Evolutionary conservation across 2,888 invertebrate genomes (phyloP).

Genomic region (Chymomyza procnemis): DNA sequence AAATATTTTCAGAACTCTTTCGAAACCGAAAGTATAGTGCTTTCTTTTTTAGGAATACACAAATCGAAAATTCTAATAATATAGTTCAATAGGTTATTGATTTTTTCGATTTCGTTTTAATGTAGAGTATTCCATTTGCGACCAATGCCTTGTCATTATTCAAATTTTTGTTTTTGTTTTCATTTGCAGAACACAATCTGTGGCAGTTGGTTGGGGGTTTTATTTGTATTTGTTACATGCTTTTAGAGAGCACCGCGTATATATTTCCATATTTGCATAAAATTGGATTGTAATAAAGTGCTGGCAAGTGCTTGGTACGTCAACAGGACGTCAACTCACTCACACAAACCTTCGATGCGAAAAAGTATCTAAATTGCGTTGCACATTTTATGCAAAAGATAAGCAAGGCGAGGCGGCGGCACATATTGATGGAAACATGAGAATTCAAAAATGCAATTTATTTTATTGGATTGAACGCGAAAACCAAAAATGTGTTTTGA

Average conservation of each 20-base stretch:
- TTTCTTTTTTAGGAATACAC: too few relatives aligned
- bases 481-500: constrained; percentile 47
- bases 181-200: neutral
- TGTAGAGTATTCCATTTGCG: too few relatives aligned
- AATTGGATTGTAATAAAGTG: constrained; percentile 32
- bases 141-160: too few relatives aligned
- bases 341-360: neutral
- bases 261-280: constrained; percentile 23
- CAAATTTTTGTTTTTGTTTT: neutral
- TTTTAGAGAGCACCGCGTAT: constrained; percentile 36
- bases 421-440: constrained; percentile 32
- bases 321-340: constrained; percentile 23
- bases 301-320: constrained; percentile 62
- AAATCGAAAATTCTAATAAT: too few relatives aligned
- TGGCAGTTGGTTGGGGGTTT: neutral
- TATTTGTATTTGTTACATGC: constrained; percentile 24
- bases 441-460: constrained; percentile 57
- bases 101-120: too few relatives aligned
- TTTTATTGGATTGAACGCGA: constrained; percentile 46
- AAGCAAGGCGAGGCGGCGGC: constrained; percentile 38
- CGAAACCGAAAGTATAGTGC: too few relatives aligned
- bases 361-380: constrained; percentile 9
- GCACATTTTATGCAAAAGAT: constrained; percentile 47
- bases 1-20: too few relatives aligned
- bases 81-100: too few relatives aligned